Percentiles rank a stretch among this genome's conserved stretches.
phyloP scores from a whole-genome alignment of 2,797 vertebrate genomes.

The Naso thynnoides region DNA sequence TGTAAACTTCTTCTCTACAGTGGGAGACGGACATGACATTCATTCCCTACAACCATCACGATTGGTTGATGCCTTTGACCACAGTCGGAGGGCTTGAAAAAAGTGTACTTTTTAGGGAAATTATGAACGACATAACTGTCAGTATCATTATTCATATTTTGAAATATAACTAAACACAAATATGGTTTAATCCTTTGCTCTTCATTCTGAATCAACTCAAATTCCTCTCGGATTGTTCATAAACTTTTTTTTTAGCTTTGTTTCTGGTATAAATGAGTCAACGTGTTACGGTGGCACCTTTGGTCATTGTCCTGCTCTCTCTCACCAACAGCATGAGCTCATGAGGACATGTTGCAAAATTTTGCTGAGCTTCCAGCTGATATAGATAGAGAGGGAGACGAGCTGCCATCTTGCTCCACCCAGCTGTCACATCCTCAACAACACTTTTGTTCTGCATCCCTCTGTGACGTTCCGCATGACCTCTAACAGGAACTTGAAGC shows the following conservation, averaged over 20 bases:
- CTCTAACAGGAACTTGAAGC: background rate
- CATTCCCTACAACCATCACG: too few relatives aligned
- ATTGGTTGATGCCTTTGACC: too few relatives aligned
- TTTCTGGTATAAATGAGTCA: background rate
- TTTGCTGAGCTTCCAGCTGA: background rate
- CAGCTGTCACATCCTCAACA: constrained; percentile 31
- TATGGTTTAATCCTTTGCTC: too few relatives aligned
- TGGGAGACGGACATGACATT: too few relatives aligned
- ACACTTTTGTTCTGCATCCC: background rate
- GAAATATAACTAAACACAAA: too few relatives aligned
- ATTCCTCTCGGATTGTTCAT: too few relatives aligned
- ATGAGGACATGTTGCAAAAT: constrained; percentile 14
- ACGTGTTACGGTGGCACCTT: background rate
- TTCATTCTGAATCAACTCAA: too few relatives aligned
- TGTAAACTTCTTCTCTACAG: too few relatives aligned
- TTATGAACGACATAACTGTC: too few relatives aligned
- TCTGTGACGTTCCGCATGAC: background rate
- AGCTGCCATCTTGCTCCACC: background rate
- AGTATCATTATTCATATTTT: too few relatives aligned
- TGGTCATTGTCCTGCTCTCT: background rate
- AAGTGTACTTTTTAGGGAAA: too few relatives aligned
- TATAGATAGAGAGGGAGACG: background rate
- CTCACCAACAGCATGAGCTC: background rate
- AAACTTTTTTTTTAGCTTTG: background rate
- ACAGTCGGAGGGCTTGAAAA: too few relatives aligned